Percentiles rank a stretch among this genome's conserved stretches.
These are phyloP conservation scores for Sebastolobus altivelis DNA, from an alignment of 2,797 vertebrate genomes.

Conservation along the genomic window DNA sequence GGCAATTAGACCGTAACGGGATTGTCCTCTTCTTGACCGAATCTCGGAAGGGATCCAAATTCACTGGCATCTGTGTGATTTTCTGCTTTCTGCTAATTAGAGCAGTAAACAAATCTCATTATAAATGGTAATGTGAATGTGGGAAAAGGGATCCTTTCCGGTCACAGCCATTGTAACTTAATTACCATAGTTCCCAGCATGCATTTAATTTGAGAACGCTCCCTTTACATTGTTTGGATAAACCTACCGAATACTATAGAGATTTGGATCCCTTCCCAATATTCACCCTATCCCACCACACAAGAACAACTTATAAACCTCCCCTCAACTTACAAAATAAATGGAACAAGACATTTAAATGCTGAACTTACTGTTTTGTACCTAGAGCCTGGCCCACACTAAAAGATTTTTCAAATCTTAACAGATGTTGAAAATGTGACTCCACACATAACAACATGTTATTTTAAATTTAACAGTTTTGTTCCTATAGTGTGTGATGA, in stretches of 20 bases:
- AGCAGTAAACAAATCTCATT: conserved; percentile 59
- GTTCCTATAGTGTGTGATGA: too few species aligned
- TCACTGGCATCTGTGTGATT: conserved; percentile 46
- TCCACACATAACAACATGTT: too few species aligned
- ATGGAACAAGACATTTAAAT: neutral
- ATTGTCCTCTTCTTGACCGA: conserved; percentile 36
- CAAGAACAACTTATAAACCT: conserved; percentile 21
- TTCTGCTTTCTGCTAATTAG: conserved; percentile 62
- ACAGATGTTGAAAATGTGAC: too few species aligned
- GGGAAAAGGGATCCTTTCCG: conserved; percentile 52
- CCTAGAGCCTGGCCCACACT: neutral
- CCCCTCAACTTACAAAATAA: neutral
- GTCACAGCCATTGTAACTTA: conserved; percentile 42
- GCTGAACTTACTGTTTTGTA: conserved; percentile 6
- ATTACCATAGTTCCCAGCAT: conserved; percentile 54
- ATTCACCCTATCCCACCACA: conserved; percentile 21
- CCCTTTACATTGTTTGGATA: conserved; percentile 43
- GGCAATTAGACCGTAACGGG: conserved; percentile 25
- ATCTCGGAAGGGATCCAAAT: conserved; percentile 42
- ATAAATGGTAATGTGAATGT: conserved; percentile 56
- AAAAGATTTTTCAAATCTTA: too few species aligned
- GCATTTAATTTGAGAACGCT: conserved; percentile 29
- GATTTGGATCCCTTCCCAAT: conserved; percentile 15
- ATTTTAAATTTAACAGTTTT: too few species aligned
- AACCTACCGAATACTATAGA: conserved; percentile 21